These are phyloP conservation scores for Microplitis deprimator DNA, from an alignment of 2,888 invertebrate genomes.

Conservation along the genomic window DNA sequence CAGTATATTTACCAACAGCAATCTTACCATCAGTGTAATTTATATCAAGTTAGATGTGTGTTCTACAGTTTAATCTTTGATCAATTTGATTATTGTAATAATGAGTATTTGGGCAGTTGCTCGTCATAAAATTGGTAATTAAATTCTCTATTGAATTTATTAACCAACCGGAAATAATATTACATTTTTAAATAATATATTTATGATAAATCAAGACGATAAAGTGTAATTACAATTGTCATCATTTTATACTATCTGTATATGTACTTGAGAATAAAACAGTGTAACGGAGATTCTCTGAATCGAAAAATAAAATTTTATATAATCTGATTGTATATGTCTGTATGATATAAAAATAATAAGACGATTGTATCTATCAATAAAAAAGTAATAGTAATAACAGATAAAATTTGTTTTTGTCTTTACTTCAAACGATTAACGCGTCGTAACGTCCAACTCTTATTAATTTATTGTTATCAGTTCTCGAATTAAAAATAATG, in stretches of 20 bases:
- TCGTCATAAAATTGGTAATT: background rate
- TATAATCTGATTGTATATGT: too few relatives aligned
- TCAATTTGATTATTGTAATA: background rate
- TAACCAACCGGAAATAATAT: background rate
- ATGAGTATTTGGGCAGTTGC: background rate
- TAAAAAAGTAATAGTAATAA: background rate
- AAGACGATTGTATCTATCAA: too few relatives aligned
- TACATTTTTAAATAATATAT: too few relatives aligned
- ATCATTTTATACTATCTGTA: too few relatives aligned
- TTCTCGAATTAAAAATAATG: background rate
- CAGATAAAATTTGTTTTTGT: constrained; percentile 3
- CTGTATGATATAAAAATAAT: too few relatives aligned
- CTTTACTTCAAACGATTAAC: background rate
- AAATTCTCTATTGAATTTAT: background rate
- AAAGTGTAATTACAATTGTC: too few relatives aligned
- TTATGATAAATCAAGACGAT: too few relatives aligned
- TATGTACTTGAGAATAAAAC: too few relatives aligned
- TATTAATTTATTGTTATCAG: background rate
- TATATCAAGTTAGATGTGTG: background rate
- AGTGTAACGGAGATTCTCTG: too few relatives aligned
- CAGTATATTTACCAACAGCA: background rate
- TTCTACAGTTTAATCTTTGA: background rate
- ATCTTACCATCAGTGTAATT: background rate
- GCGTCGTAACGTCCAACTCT: background rate
- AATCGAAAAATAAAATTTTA: too few relatives aligned